Base-by-base conservation (phyloP, 2,113 vertebrate genomes). In the Tylochromis polylepis region DNA sequence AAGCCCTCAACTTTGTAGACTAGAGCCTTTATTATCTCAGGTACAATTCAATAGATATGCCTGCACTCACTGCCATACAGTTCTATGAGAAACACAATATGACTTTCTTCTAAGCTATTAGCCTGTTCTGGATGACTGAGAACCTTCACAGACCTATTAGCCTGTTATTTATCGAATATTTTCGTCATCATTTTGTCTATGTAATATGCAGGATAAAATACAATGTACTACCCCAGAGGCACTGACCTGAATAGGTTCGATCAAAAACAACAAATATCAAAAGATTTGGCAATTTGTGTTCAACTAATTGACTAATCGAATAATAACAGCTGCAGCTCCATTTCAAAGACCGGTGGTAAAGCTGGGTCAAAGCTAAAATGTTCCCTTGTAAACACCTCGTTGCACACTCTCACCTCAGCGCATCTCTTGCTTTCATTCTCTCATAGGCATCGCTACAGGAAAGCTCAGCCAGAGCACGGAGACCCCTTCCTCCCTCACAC, bases 401-500 rank as follows among this genome's bases (percentile, higher is more conserved):
- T 86, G 87, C 88, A 85, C 83, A 85, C 72, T 65, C 80, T 90
- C 92, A 91, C 93, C 90, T 88, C 83, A 62, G 60, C 58, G 55
- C 57, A 81, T 89, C 60, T 85, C 56, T 88, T 49, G 70, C 90
- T 85, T 88, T 89, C 70, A 22, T 57, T 87, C 91, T 88, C 87
- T 88, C 89, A 67, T 79, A 87, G 79, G 88, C 29, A 49, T 82
- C 85, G 91, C 82, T 27, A 89, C 82, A 90, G 93, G 86, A 93
- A 89, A 94, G 89, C 77, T 81, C 91, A 85, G 72, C 38, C 84
- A 78, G 83, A 91, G 86, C 90, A 91, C 22, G 58, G 85, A 92
- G 87, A 91, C 84, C 88, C 88, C 86, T 89, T 91, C 90, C 90
- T 93, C 92, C 81, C 75, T 88, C 92, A 86, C 92, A 92, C 91